These are phyloP conservation scores for Tribolium freemani DNA, from an alignment of 2,888 invertebrate genomes.

Conservation along the genomic window DNA sequence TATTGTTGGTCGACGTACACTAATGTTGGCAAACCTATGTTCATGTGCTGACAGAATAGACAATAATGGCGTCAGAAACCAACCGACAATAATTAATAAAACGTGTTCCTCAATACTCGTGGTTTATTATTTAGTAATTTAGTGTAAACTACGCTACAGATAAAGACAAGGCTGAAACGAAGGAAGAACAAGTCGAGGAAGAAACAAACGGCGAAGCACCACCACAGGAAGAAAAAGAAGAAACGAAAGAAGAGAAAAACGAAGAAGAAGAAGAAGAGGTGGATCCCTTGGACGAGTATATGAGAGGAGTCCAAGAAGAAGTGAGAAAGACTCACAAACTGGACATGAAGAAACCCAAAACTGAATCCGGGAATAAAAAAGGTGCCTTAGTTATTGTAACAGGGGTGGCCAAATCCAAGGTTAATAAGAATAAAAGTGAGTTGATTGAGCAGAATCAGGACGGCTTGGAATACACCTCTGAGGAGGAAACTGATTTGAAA, in stretches of 20 bases:
- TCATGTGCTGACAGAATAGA: too few relatives aligned
- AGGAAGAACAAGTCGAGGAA: conserved; percentile 46
- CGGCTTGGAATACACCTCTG: conserved; percentile 96
- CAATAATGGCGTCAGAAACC: too few relatives aligned
- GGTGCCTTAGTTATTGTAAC: conserved; percentile 85
- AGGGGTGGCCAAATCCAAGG: conserved; percentile 86
- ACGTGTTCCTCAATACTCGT: too few relatives aligned
- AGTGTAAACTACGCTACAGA: too few relatives aligned
- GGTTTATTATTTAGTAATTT: too few relatives aligned
- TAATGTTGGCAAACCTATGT: too few relatives aligned
- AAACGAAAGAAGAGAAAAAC: conserved; percentile 66
- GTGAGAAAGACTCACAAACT: conserved; percentile 85
- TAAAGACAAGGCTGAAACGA: conserved; percentile 63
- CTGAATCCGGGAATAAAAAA: conserved; percentile 68
- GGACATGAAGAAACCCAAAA: conserved; percentile 72
- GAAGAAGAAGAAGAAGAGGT: conserved; percentile 72
- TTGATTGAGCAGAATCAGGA: conserved; percentile 99
- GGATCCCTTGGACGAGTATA: conserved; percentile 97
- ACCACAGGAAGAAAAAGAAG: conserved; percentile 76
- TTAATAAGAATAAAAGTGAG: conserved; percentile 91
- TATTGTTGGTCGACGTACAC: too few relatives aligned
- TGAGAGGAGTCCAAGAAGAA: conserved; percentile 89
- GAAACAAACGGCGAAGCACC: conserved; percentile 72
- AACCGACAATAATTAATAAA: too few relatives aligned
- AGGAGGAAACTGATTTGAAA: conserved; percentile 95